Base-by-base conservation (phyloP, 2,113 vertebrate genomes). In the Tauraco erythrolophus region DNA sequence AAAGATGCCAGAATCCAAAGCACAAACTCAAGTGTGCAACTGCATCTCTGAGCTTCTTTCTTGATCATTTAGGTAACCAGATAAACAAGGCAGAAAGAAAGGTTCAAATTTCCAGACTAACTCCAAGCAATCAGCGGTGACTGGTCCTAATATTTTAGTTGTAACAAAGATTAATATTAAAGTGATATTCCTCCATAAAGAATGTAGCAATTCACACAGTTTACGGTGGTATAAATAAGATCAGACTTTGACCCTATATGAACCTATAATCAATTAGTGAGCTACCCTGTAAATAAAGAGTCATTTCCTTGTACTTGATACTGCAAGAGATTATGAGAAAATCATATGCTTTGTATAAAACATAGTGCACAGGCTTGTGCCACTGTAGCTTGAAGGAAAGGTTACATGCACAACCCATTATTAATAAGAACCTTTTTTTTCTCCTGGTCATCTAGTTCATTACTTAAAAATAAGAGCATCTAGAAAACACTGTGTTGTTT, bases 311-410 rank as follows among this genome's bases (percentile, higher is more conserved):
- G 51, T 62, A 66, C 25, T 77, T 88, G 50, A 58, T 88, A 77
- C 70, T 74, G 80, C 43, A 85, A 75, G 10, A 92, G 23, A 92
- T 83, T 88, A 88, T 84, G 39, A 84, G 30, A 88, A 94, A 97
- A 96, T 94, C 0, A 31, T 60, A 82, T 9, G n/a, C 64, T 95
- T 94, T 80, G 14, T 76, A 57, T 57, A 80, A 90, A 93, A 77
- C 12, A n/a, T n/a, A 88, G 48, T n/a, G 54, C 50, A 92, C 51
- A 85, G 66, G 19, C 41, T 60, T 77, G 58, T 70, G 78, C 33
- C 60, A 74, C 31, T 64, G 45, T 33, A 60, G 10, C 58, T 90
- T 56, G 75, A 82, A 90, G 58, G 45, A 77, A 92, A 88, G 66
- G 54, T 80, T 84, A 60, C 27, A 87, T 60, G 37, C 72, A 62